Percentiles rank a stretch among this genome's conserved stretches.
Evolutionary conservation across 2,113 vertebrate species (phyloP).

Genomic region (Paedocypris sp.): DNA sequence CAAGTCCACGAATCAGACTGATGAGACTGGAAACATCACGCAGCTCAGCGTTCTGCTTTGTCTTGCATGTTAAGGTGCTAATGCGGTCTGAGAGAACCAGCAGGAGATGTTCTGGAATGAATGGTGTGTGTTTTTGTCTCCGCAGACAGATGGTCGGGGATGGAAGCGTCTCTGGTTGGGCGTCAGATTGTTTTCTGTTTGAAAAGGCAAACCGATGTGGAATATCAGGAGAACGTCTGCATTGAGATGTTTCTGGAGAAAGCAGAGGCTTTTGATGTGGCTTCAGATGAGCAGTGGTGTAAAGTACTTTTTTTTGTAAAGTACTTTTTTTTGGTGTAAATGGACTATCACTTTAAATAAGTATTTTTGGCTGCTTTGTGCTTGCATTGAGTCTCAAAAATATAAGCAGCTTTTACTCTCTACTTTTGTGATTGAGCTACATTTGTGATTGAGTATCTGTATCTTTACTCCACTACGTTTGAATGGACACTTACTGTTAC

Average conservation of each 20-base stretch:
- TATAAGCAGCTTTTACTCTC: too few species aligned
- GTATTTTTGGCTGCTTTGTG: too few species aligned
- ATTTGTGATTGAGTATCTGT: too few species aligned
- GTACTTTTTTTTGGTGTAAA: too few species aligned
- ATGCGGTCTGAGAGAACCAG: background rate
- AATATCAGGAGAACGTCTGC: constrained; percentile 27
- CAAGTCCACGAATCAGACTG: too few species aligned
- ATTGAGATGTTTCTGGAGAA: constrained; percentile 8
- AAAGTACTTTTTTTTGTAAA: too few species aligned
- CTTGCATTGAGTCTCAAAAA: too few species aligned
- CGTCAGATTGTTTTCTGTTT: constrained; percentile 30
- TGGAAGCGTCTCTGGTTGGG: background rate
- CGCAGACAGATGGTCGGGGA: constrained; percentile 13
- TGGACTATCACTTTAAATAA: too few species aligned
- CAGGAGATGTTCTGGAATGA: background rate
- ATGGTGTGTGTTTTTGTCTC: constrained; percentile 19
- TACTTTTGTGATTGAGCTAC: too few species aligned
- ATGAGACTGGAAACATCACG: background rate
- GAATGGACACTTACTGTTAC: too few species aligned
- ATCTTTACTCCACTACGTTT: too few species aligned
- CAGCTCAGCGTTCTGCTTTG: background rate
- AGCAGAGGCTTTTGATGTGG: background rate
- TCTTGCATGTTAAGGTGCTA: background rate
- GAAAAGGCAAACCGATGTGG: constrained; percentile 25
- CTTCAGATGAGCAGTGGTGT: too few species aligned